Percentiles rank a stretch among this genome's conserved stretches.
Evolutionary conservation across 2,797 vertebrate species (phyloP).

Genomic region (Anolis apletophallus): DNA sequence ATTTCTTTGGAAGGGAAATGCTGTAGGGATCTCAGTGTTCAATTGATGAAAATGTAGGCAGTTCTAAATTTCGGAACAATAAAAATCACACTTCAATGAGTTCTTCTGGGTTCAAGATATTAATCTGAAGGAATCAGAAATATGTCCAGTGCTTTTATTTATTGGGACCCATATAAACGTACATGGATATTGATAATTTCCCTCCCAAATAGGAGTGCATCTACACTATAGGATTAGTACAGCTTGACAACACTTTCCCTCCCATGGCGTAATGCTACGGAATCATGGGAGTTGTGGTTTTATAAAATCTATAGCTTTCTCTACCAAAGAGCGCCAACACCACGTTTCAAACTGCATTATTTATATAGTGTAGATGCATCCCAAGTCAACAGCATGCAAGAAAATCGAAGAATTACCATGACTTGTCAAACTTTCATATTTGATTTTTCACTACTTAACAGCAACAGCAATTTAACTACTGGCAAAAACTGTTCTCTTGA

Average conservation of each 20-base stretch:
- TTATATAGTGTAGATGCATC: too few relatives aligned
- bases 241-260: too few relatives aligned
- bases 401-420: neutral
- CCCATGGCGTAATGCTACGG: too few relatives aligned
- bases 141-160: neutral
- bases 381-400: neutral
- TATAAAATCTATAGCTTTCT: too few relatives aligned
- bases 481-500: neutral
- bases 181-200: neutral
- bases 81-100: neutral
- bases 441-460: slow-evolving; percentile 25
- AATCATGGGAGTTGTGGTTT: too few relatives aligned
- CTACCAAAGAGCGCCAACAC: too few relatives aligned
- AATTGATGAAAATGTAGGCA: slow-evolving; percentile 9
- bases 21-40: slow-evolving; percentile 21
- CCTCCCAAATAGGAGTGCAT: neutral
- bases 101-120: neutral
- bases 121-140: neutral
- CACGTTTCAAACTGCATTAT: too few relatives aligned
- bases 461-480: slow-evolving; percentile 21
- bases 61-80: slow-evolving; percentile 30
- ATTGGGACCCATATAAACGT: neutral
- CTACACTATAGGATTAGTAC: too few relatives aligned
- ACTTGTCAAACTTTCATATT: slow-evolving; percentile 17
- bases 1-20: slow-evolving; percentile 48